Evolutionary conservation across 2,113 vertebrate genomes (phyloP).

Genomic region (Colinus virginianus): DNA sequence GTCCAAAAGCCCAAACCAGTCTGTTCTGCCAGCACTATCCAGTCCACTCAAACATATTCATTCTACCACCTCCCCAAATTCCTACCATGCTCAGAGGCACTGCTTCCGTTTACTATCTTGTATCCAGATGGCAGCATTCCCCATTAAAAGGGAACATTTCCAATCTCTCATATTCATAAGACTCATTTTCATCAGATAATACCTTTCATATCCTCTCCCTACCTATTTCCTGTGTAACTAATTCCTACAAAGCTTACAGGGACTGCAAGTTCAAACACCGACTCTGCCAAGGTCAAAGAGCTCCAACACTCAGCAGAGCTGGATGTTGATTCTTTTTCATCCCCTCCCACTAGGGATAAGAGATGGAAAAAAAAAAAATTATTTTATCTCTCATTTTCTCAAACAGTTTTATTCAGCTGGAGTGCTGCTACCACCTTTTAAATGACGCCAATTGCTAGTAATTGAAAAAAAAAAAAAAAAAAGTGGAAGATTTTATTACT

Average conservation of each 20-base stretch:
- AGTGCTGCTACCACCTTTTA: constrained; percentile 4
- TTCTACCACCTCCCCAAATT: neutral
- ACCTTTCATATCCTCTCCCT: neutral
- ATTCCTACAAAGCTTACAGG: neutral
- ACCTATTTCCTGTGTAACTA: neutral
- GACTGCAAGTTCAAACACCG: neutral
- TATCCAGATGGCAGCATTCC: neutral
- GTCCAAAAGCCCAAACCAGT: neutral
- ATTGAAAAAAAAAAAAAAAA: neutral
- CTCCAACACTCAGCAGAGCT: neutral
- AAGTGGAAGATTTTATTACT: neutral
- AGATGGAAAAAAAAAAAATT: neutral
- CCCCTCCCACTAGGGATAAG: neutral
- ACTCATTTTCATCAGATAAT: neutral
- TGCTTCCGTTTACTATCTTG: neutral
- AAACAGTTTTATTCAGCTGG: neutral
- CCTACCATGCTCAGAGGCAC: neutral
- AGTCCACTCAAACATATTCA: neutral
- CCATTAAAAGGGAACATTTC: neutral
- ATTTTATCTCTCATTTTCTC: neutral
- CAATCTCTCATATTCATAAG: neutral
- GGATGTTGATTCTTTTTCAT: neutral
- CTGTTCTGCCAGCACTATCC: neutral
- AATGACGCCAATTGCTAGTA: neutral
- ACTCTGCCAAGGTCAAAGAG: constrained; percentile 23